A percentile compares a stretch with the other conserved stretches of the same genome.
Evolutionary conservation across 2,113 vertebrate genomes (phyloP).

Genomic region (Galeopterus variegatus): DNA sequence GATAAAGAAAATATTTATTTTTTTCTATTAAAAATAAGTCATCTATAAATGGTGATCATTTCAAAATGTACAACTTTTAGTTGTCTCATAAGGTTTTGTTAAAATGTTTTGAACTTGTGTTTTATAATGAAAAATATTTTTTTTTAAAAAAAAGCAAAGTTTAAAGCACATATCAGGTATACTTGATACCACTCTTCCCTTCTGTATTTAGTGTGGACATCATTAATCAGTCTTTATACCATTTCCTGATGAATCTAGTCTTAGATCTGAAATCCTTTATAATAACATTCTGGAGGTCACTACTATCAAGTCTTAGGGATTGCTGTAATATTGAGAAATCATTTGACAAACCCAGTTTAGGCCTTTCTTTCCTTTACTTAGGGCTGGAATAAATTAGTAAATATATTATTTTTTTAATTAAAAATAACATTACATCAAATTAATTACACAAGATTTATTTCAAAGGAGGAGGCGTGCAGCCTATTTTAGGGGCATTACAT

Average conservation of each 20-base stretch:
- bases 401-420: background rate
- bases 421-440: background rate
- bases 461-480: background rate
- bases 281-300: background rate
- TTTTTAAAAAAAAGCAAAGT: background rate
- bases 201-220: background rate
- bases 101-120: background rate
- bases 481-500: background rate
- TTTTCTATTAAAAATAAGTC: background rate
- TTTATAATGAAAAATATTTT: background rate
- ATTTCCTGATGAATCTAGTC: background rate
- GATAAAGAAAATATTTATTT: background rate
- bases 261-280: background rate
- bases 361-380: background rate
- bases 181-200: background rate
- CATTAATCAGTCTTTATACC: background rate
- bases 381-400: background rate
- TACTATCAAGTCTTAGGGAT: background rate
- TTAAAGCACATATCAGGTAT: background rate
- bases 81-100: background rate
- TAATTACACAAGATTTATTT: background rate
- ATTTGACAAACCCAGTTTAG: background rate
- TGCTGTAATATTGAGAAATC: background rate
- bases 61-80: background rate
- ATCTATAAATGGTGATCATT: background rate